Conservation (phyloP, 2,888 invertebrate species). For the Tribolium freemani region DNA sequence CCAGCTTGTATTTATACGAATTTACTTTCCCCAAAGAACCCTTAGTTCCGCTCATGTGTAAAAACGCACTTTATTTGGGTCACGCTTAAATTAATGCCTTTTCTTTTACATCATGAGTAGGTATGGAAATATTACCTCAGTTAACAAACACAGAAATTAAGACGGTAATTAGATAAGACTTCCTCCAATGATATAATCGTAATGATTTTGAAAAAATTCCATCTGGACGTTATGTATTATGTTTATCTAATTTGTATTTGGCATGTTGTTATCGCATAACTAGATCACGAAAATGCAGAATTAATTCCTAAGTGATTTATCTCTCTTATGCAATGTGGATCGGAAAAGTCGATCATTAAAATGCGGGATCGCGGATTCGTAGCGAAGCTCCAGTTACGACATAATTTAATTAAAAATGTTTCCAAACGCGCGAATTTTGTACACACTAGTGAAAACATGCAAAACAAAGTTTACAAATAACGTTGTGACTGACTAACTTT, state of each 20-base stretch:
- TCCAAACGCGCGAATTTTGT: not conserved
- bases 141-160: constrained; percentile 34
- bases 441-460: not conserved
- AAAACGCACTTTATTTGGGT: constrained; percentile 43
- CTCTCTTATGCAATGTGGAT: not conserved
- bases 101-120: not conserved
- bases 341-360: not conserved
- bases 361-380: not conserved
- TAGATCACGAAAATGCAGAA: constrained; percentile 15
- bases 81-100: constrained; percentile 12
- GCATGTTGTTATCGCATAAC: constrained; percentile 7
- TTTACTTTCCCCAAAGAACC: constrained; percentile 46
- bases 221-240: not conserved
- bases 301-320: not conserved
- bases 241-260: constrained; percentile 12
- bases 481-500: not conserved
- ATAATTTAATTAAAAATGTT: not conserved
- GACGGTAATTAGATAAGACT: constrained; percentile 29
- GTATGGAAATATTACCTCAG: not conserved
- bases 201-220: constrained; percentile 9
- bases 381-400: not conserved
- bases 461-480: not conserved
- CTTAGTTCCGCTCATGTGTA: constrained; percentile 46
- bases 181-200: constrained; percentile 39
- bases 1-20: constrained; percentile 44